These are phyloP conservation scores for Rapana venosa DNA, from an alignment of 2,888 invertebrate genomes.

Conservation along the genomic window DNA sequence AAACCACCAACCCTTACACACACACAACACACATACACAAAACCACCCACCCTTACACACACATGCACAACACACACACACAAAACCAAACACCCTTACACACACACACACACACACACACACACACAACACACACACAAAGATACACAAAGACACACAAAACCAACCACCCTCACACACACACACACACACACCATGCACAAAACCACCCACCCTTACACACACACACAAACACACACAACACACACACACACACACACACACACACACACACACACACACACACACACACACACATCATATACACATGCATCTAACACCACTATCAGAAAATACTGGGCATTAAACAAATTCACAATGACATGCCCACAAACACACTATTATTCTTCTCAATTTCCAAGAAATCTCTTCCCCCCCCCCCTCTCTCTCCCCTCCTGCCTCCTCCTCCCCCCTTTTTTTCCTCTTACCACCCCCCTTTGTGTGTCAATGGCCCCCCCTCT, in stretches of 20 bases:
- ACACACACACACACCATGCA: background rate
- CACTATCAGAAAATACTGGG: too few relatives aligned
- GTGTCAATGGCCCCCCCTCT: too few relatives aligned
- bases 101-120: background rate
- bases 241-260: background rate
- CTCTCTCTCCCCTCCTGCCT: too few relatives aligned
- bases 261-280: background rate
- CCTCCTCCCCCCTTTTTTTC: too few relatives aligned
- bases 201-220: background rate
- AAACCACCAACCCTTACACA: background rate
- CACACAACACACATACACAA: background rate
- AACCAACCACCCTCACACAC: background rate
- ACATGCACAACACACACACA: background rate
- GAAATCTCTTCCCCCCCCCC: too few relatives aligned
- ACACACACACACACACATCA: too few relatives aligned
- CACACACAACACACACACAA: background rate
- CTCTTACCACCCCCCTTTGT: too few relatives aligned
- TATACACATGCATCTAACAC: background rate
- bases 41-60: background rate
- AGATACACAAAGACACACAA: background rate
- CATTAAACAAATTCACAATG: too few relatives aligned
- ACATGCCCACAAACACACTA: too few relatives aligned
- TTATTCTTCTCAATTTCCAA: too few relatives aligned
- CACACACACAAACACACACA: background rate
- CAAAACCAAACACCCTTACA: background rate